Percentiles rank a stretch among this genome's conserved stretches.
These are phyloP conservation scores for Lithophane semibrunnea DNA, from an alignment of 2,888 invertebrate genomes.

Conservation along the genomic window DNA sequence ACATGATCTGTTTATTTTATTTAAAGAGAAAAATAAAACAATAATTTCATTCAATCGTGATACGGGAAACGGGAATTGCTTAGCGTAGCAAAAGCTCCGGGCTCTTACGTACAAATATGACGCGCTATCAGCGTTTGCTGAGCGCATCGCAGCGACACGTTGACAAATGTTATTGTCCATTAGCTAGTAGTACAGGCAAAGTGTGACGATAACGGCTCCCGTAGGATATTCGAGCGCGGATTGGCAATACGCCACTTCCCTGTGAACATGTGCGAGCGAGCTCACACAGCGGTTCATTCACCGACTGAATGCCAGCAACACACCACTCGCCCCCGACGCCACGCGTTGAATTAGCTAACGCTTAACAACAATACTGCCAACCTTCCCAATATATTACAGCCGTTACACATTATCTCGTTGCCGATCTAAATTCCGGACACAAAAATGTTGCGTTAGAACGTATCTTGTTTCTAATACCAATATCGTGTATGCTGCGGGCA, in stretches of 20 bases:
- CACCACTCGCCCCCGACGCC: slow-evolving; percentile 57
- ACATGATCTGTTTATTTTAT: slow-evolving; percentile 7
- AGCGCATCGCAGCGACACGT: slow-evolving; percentile 45
- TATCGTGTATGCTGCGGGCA: slow-evolving; percentile 66
- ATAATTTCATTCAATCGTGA: slow-evolving; percentile 15
- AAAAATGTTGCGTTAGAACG: slow-evolving; percentile 58
- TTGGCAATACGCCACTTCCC: slow-evolving; percentile 83
- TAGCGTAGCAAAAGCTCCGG: slow-evolving; percentile 17
- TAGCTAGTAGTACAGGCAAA: slow-evolving; percentile 71
- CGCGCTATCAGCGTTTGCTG: slow-evolving; percentile 41
- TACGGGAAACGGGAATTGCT: slow-evolving; percentile 15
- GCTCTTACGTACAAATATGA: slow-evolving; percentile 51
- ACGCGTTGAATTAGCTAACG: slow-evolving; percentile 71
- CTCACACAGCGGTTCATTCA: slow-evolving; percentile 73
- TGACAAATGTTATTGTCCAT: slow-evolving; percentile 75
- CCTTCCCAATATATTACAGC: slow-evolving; percentile 69
- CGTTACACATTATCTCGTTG: slow-evolving; percentile 63
- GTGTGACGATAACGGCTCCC: slow-evolving; percentile 75
- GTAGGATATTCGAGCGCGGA: slow-evolving; percentile 72
- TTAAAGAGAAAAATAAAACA: slow-evolving; percentile 10
- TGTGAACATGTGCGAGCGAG: slow-evolving; percentile 64
- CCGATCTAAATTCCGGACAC: slow-evolving; percentile 61
- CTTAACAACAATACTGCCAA: slow-evolving; percentile 69
- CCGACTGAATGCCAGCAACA: slow-evolving; percentile 66
- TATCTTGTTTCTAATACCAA: slow-evolving; percentile 55